Percentiles rank a stretch among this genome's conserved stretches.
Evolutionary conservation across 2,113 vertebrate genomes (phyloP).

Genomic region (Muntiacus reevesi): DNA sequence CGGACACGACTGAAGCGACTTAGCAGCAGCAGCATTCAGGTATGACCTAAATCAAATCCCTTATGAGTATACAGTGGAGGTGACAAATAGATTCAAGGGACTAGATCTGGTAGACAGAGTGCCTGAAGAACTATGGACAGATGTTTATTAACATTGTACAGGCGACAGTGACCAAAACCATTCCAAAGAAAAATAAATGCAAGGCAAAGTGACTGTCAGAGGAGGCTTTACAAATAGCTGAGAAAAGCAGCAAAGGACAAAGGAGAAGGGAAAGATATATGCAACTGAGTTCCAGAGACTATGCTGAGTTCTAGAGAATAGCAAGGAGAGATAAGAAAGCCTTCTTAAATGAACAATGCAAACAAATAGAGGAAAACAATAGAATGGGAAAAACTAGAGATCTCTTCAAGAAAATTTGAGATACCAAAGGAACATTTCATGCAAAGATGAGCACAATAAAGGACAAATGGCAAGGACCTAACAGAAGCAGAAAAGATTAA

Average conservation of each 20-base stretch:
- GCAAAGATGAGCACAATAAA: neutral
- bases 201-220: neutral
- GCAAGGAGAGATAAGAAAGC: neutral
- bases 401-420: neutral
- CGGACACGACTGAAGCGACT: too few species aligned
- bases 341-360: neutral
- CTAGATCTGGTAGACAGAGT: neutral
- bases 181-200: neutral
- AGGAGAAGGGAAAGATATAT: neutral
- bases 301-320: neutral
- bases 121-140: neutral
- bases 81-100: neutral
- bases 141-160: neutral
- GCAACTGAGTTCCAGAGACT: neutral
- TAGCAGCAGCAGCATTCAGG: neutral
- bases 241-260: neutral
- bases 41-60: neutral
- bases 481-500: neutral
- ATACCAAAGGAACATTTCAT: neutral
- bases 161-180: neutral
- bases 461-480: neutral
- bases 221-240: neutral
- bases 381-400: neutral
- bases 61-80: neutral
- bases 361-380: neutral